A percentile compares a stretch with the other conserved stretches of the same genome.
These are phyloP conservation scores for Apoda limacodes DNA, from an alignment of 2,888 invertebrate genomes.

Conservation along the genomic window DNA sequence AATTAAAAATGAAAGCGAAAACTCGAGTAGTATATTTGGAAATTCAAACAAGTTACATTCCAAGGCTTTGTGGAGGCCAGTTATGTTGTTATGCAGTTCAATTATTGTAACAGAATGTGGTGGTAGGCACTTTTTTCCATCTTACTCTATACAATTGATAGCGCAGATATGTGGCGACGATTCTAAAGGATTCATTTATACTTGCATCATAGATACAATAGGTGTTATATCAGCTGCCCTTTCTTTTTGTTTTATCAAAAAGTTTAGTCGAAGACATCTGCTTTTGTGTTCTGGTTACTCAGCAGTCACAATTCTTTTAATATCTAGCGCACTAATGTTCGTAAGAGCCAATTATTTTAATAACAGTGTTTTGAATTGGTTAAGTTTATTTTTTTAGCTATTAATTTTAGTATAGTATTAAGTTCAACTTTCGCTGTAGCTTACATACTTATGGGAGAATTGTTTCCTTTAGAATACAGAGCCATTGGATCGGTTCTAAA, in stretches of 20 bases:
- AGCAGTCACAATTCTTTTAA: neutral
- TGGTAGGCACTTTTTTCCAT: neutral
- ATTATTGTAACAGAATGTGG: neutral
- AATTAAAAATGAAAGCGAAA: too few species aligned
- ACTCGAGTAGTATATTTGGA: neutral
- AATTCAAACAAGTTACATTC: neutral
- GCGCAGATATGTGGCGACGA: neutral
- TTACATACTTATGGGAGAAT: neutral
- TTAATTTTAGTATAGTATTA: neutral
- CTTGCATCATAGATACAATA: neutral
- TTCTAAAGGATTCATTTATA: neutral
- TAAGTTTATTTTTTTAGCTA: neutral
- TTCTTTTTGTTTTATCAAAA: neutral
- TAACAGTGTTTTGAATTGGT: neutral
- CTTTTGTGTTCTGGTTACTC: neutral
- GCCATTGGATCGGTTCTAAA: neutral
- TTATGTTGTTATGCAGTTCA: neutral
- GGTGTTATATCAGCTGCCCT: neutral
- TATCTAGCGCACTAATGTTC: neutral
- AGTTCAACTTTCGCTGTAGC: neutral
- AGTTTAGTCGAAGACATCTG: neutral
- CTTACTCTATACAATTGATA: neutral
- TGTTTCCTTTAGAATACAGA: neutral
- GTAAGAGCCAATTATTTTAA: neutral
- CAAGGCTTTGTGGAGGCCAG: neutral